phyloP scores from a whole-genome alignment of 2,888 invertebrate genomes.

The Timema cristinae region DNA sequence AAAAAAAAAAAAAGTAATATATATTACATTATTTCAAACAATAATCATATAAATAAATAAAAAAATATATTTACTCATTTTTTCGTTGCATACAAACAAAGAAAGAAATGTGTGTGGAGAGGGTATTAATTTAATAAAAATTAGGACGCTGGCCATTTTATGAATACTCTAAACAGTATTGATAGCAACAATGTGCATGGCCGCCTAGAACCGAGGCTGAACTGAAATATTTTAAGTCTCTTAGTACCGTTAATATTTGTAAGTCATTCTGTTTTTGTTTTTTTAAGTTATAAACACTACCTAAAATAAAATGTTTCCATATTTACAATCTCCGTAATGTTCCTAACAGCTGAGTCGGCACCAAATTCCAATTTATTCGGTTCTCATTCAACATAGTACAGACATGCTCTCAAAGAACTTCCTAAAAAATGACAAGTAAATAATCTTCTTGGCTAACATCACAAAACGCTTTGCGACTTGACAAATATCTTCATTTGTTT shows the following conservation, averaged over 20 bases:
- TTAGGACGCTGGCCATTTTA: neutral
- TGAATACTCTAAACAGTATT: neutral
- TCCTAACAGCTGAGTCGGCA: constrained; percentile 19
- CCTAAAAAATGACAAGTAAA: no score
- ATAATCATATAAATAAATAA: no score
- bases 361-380: constrained; percentile 9
- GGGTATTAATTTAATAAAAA: neutral
- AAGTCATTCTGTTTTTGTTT: no score
- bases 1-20: no score
- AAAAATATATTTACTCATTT: no score
- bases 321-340: constrained; percentile 16
- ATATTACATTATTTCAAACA: no score
- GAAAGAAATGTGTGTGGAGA: neutral
- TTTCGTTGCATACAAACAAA: no score
- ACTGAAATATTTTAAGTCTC: constrained; percentile 18
- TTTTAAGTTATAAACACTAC: constrained; percentile 9
- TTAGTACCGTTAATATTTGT: constrained; percentile 20
- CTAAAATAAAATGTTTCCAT: constrained; percentile 7
- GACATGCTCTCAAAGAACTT: no score
- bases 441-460: no score
- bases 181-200: neutral
- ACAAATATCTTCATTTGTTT: no score
- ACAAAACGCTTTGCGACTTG: no score
- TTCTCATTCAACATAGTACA: neutral
- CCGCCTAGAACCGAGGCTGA: constrained; percentile 2